A percentile compares a stretch with the other conserved stretches of the same genome.
Conservation (phyloP, 2,888 invertebrate species). For the Phaedon cochleariae region DNA sequence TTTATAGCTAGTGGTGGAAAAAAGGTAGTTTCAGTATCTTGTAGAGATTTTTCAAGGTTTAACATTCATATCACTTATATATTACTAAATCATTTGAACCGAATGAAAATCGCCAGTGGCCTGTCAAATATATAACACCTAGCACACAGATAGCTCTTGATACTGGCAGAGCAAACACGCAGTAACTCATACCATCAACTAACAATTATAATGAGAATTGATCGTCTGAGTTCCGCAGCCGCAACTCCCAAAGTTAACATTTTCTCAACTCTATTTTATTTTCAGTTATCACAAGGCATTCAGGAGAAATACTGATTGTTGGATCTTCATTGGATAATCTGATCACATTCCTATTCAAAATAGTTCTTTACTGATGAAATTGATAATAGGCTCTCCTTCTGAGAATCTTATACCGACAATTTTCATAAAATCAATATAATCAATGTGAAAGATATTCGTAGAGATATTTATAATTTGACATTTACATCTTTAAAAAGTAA, state of each 20-base stretch:
- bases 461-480: too few species aligned
- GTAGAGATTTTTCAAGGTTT: too few species aligned
- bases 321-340: constrained; percentile 14
- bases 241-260: constrained; percentile 52
- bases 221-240: constrained; percentile 53
- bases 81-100: neutral
- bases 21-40: too few species aligned
- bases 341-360: neutral
- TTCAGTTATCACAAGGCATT: constrained; percentile 32
- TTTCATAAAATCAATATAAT: too few species aligned
- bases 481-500: too few species aligned
- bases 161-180: constrained; percentile 52
- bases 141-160: constrained; percentile 60
- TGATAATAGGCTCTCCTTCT: too few species aligned
- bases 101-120: constrained; percentile 21
- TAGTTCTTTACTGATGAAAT: too few species aligned
- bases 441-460: too few species aligned
- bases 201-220: constrained; percentile 2
- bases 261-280: constrained; percentile 35
- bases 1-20: too few species aligned
- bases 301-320: constrained; percentile 16
- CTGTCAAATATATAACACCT: constrained; percentile 29
- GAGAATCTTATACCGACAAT: too few species aligned
- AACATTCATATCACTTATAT: too few species aligned
- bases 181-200: constrained; percentile 43